Evolutionary conservation across 2,888 invertebrate species (phyloP).

Genomic region (Flexamia atlantica): DNA sequence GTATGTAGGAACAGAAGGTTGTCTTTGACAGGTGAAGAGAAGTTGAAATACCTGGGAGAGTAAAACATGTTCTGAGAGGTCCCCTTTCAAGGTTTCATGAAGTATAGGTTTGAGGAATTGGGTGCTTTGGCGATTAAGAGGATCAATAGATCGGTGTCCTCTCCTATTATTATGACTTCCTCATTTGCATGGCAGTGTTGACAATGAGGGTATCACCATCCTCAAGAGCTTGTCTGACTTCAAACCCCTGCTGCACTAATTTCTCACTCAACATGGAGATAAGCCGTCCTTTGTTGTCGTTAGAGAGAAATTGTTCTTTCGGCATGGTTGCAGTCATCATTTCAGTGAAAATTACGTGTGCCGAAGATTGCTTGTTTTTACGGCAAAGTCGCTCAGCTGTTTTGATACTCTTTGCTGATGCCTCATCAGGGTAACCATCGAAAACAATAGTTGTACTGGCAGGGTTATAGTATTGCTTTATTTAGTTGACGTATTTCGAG

Average conservation of each 20-base stretch:
- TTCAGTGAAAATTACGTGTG: no score
- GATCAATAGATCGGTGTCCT: conserved; percentile 9
- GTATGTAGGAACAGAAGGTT: conserved; percentile 21
- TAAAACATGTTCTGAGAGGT: background rate
- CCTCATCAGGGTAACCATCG: no score
- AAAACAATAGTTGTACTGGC: no score
- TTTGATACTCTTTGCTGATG: no score
- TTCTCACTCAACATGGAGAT: no score
- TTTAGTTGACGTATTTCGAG: no score
- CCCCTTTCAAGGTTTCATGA: background rate
- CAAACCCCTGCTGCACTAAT: background rate
- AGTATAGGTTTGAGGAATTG: background rate
- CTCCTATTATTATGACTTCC: background rate
- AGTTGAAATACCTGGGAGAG: background rate
- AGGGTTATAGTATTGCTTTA: no score
- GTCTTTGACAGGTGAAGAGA: background rate
- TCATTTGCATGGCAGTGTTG: background rate
- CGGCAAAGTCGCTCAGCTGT: no score
- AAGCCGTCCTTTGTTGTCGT: no score
- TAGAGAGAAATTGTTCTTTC: no score
- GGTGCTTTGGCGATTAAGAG: background rate
- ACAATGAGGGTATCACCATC: conserved; percentile 1
- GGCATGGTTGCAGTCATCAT: no score
- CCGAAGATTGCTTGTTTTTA: no score
- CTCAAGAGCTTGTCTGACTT: background rate